A percentile compares a stretch with the other conserved stretches of the same genome.
Evolutionary conservation across 2,888 invertebrate species (phyloP).

Genomic region (Xanthorhoe designata): DNA sequence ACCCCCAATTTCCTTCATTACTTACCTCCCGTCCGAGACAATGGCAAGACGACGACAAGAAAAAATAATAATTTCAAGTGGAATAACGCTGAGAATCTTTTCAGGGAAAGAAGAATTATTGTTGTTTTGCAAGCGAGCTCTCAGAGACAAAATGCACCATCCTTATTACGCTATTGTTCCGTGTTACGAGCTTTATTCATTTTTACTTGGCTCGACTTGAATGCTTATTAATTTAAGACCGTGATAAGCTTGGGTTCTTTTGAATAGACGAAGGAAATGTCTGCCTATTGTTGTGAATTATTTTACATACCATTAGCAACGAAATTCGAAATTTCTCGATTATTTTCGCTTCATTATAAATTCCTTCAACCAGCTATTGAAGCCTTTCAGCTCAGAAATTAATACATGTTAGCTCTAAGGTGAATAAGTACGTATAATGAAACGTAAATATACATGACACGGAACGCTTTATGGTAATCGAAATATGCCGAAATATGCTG

Average conservation of each 20-base stretch:
- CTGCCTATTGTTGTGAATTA: constrained; percentile 79
- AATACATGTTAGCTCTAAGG: constrained; percentile 65
- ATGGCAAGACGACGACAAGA: constrained; percentile 84
- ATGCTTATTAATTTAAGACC: constrained; percentile 85
- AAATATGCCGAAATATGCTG: constrained; percentile 85
- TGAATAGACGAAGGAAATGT: constrained; percentile 81
- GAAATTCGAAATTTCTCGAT: constrained; percentile 49
- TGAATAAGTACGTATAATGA: constrained; percentile 64
- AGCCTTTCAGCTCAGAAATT: constrained; percentile 62
- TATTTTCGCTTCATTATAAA: constrained; percentile 38
- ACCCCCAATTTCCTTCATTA: constrained; percentile 85
- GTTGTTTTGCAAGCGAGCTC: constrained; percentile 85
- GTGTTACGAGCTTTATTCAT: constrained; percentile 85
- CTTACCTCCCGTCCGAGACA: constrained; percentile 84
- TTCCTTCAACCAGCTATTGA: constrained; percentile 36
- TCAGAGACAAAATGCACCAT: constrained; percentile 85
- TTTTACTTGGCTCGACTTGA: constrained; percentile 86
- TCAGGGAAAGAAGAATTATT: constrained; percentile 85
- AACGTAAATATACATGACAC: constrained; percentile 79
- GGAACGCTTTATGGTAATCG: constrained; percentile 85
- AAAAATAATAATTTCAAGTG: constrained; percentile 86
- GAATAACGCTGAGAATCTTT: constrained; percentile 86
- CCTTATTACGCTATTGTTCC: constrained; percentile 84
- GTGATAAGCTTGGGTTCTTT: constrained; percentile 84
- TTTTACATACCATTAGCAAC: constrained; percentile 76